A percentile compares a stretch with the other conserved stretches of the same genome.
Conservation (phyloP, 1,140 invertebrate genomes). For the Campoletis sonorensis region DNA sequence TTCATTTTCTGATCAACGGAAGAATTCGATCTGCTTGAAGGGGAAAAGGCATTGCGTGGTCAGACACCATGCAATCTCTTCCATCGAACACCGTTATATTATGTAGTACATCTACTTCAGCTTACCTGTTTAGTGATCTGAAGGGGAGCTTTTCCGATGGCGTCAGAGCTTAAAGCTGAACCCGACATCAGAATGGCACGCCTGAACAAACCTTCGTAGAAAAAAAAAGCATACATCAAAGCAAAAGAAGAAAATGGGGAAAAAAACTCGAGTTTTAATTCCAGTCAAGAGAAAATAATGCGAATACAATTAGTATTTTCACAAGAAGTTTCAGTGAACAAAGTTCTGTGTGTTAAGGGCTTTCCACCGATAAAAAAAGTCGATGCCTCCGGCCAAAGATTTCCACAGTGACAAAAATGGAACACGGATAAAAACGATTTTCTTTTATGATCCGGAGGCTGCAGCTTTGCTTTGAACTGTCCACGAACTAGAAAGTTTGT, state of each 20-base stretch:
- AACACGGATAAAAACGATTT: too few relatives aligned
- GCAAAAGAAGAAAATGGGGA: background rate
- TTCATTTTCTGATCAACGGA: background rate
- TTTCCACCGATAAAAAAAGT: too few relatives aligned
- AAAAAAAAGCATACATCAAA: conserved; percentile 32
- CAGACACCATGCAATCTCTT: background rate
- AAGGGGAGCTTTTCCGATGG: conserved; percentile 87
- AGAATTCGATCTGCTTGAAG: background rate
- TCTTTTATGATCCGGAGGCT: too few relatives aligned
- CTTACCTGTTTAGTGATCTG: conserved; percentile 84
- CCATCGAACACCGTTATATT: conserved; percentile 12
- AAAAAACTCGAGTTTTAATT: too few relatives aligned
- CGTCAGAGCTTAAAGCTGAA: conserved; percentile 93
- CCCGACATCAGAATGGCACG: conserved; percentile 96
- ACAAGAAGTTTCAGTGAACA: too few relatives aligned
- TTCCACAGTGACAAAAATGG: too few relatives aligned
- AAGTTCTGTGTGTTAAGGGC: too few relatives aligned
- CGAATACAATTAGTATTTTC: background rate
- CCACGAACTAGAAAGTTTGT: too few relatives aligned
- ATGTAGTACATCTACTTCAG: background rate
- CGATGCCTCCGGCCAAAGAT: too few relatives aligned
- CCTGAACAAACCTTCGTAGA: conserved; percentile 87
- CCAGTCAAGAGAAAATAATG: background rate
- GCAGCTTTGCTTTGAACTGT: too few relatives aligned
- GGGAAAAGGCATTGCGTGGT: conserved; percentile 22